Conservation (phyloP, 2,113 vertebrate genomes). For the Psittacara wagleri region DNA sequence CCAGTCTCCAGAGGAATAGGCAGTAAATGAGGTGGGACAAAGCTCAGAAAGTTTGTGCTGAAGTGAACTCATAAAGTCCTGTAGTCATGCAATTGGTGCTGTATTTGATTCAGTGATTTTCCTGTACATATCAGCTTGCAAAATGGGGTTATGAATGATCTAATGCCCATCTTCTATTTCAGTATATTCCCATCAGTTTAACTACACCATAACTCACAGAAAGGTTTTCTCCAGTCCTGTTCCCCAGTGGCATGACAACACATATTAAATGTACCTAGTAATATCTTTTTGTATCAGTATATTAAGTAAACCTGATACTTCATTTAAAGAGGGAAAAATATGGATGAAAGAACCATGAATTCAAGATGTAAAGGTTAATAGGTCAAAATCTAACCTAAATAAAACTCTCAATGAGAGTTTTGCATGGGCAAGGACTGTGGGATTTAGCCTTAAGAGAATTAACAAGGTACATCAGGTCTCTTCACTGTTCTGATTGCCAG, state of each 20-base stretch:
- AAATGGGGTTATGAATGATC: background rate
- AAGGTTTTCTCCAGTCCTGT: background rate
- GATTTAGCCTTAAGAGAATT: constrained; percentile 63
- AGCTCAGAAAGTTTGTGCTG: background rate
- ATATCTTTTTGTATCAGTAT: background rate
- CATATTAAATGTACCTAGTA: background rate
- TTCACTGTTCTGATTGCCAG: constrained; percentile 35
- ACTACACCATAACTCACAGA: background rate
- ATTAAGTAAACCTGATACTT: constrained; percentile 6
- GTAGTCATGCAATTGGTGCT: background rate
- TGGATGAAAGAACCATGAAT: background rate
- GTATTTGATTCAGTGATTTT: background rate
- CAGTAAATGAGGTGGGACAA: background rate
- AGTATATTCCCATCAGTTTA: background rate
- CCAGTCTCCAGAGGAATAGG: background rate
- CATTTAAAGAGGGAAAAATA: background rate
- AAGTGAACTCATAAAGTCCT: background rate
- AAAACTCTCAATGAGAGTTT: constrained; percentile 38
- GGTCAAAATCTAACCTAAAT: constrained; percentile 48
- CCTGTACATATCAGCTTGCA: background rate
- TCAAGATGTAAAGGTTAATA: constrained; percentile 44
- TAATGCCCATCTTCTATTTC: background rate
- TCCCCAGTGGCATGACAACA: background rate
- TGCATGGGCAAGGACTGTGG: background rate
- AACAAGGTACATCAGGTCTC: constrained; percentile 40